Conservation (phyloP, 1,140 invertebrate species). For the Homalodisca vitripennis region DNA sequence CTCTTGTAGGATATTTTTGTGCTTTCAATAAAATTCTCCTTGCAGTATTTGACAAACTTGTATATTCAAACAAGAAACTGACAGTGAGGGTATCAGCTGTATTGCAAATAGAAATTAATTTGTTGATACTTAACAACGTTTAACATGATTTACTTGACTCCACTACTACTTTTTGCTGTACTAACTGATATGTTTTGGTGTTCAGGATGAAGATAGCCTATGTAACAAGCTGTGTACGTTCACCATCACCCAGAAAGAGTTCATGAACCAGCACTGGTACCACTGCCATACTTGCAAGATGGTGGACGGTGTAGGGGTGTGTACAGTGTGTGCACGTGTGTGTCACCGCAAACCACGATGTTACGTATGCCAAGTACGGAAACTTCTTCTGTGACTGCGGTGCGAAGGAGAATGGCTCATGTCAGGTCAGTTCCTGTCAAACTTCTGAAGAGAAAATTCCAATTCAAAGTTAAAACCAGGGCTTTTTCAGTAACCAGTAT, state of each 20-base stretch:
- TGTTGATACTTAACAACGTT: too few relatives aligned
- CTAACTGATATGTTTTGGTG: constrained; percentile 1
- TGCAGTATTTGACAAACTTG: too few relatives aligned
- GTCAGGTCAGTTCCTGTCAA: constrained; percentile 50
- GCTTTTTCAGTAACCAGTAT: too few relatives aligned
- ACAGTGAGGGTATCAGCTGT: too few relatives aligned
- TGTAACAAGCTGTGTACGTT: constrained; percentile 96
- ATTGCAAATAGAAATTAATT: too few relatives aligned
- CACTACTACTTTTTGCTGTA: too few relatives aligned
- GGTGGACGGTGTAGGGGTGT: constrained; percentile 97
- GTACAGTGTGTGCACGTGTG: constrained; percentile 94
- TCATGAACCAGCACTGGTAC: constrained; percentile 98
- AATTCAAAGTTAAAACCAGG: too few relatives aligned
- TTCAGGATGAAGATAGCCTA: constrained; percentile 88
- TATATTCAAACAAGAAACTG: too few relatives aligned
- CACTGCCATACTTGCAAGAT: constrained; percentile 98
- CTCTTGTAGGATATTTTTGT: too few relatives aligned
- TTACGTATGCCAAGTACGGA: constrained; percentile 97
- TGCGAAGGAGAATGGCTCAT: constrained; percentile 85
- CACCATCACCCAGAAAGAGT: constrained; percentile 95
- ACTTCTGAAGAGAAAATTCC: background rate
- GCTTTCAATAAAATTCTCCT: too few relatives aligned
- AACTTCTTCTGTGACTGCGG: constrained; percentile 99
- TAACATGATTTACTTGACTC: too few relatives aligned
- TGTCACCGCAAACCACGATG: constrained; percentile 96